These are phyloP conservation scores for Amphibalanus amphitrite DNA, from an alignment of 1,140 invertebrate species.

Conservation along the genomic window DNA sequence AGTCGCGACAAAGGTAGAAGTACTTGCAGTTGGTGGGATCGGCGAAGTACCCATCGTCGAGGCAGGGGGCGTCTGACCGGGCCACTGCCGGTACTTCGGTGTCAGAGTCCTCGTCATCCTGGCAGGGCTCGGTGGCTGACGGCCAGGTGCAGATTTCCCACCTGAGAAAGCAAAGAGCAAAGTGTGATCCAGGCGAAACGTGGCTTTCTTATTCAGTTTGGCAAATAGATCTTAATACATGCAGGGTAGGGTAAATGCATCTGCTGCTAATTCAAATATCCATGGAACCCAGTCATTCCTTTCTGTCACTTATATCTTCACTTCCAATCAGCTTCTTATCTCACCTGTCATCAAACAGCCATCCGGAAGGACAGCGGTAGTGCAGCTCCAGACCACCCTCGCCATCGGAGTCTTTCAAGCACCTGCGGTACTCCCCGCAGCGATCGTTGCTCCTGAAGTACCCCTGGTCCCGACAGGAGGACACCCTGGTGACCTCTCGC, in stretches of 20 bases:
- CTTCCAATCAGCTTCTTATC: too few species aligned
- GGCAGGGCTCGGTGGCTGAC: slow-evolving; percentile 43
- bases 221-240: too few species aligned
- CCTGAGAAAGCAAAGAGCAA: slow-evolving; percentile 15
- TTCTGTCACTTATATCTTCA: too few species aligned
- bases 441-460: slow-evolving; percentile 61
- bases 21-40: slow-evolving; percentile 67
- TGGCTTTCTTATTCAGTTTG: too few species aligned
- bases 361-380: slow-evolving; percentile 60
- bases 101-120: slow-evolving; percentile 27
- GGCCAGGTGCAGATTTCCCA: slow-evolving; percentile 71
- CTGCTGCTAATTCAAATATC: too few species aligned
- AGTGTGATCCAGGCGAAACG: too few species aligned
- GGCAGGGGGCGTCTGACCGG: slow-evolving; percentile 34
- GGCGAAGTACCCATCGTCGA: slow-evolving; percentile 45
- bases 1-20: slow-evolving; percentile 63
- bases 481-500: slow-evolving; percentile 37
- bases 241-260: too few species aligned
- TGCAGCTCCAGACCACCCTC: slow-evolving; percentile 58
- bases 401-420: slow-evolving; percentile 58
- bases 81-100: slow-evolving; percentile 42
- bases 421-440: slow-evolving; percentile 63
- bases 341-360: slow-evolving; percentile 48
- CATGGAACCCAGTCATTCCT: too few species aligned
- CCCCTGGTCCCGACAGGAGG: slow-evolving; percentile 54